These are phyloP conservation scores for Drosophila rellima DNA, from an alignment of 2,888 invertebrate genomes.

Conservation along the genomic window DNA sequence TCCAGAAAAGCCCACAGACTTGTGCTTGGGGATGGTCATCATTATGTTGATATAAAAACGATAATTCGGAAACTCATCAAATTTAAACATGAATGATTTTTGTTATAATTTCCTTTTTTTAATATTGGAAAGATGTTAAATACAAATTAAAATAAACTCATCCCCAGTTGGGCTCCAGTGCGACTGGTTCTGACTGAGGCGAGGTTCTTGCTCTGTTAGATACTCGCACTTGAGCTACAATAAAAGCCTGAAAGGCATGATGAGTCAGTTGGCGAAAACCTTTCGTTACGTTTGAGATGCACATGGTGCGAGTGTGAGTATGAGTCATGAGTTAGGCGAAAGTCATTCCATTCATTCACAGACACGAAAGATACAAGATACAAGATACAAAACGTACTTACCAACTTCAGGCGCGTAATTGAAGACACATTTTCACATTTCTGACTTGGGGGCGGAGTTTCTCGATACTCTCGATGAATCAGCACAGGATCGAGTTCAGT, in stretches of 20 bases:
- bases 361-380: constrained; percentile 12
- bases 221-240: constrained; percentile 13
- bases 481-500: constrained; percentile 23
- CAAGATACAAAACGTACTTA: constrained; percentile 32
- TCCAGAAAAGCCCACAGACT: background rate
- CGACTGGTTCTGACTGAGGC: constrained; percentile 3
- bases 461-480: constrained; percentile 34
- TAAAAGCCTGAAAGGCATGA: constrained; percentile 43
- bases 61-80: too few relatives aligned
- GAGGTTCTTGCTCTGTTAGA: constrained; percentile 40
- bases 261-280: constrained; percentile 60
- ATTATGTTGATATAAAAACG: background rate
- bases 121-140: too few relatives aligned
- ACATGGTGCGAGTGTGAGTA: constrained; percentile 29
- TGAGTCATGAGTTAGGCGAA: constrained; percentile 70
- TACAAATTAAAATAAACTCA: too few relatives aligned
- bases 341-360: constrained; percentile 55
- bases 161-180: background rate
- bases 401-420: constrained; percentile 39
- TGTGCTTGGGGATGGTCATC: background rate
- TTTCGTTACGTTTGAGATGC: constrained; percentile 43
- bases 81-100: too few relatives aligned
- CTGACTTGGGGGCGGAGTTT: background rate
- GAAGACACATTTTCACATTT: constrained; percentile 43
- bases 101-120: too few relatives aligned